Evolutionary conservation across 2,888 invertebrate species (phyloP), one percentile per base, ranked within the genome.

Genomic region (Mesorhabditis sp.): DNA sequence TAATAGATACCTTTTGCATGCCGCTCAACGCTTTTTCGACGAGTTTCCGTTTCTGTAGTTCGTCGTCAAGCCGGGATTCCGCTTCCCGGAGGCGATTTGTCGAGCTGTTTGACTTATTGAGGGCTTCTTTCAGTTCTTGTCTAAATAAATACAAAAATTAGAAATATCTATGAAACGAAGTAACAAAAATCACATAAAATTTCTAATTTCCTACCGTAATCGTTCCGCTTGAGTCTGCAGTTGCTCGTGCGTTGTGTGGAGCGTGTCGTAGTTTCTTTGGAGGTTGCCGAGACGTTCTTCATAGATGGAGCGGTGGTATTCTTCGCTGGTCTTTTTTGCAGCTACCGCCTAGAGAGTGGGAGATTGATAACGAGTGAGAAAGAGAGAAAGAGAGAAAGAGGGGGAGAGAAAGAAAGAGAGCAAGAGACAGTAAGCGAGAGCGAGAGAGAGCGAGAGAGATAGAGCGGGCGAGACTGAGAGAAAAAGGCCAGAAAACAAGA

Each of bases 201-300:
- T 42, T 13, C 7, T n/a, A 42, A 5, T 15, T 13, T 43, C 62
- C 10, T 44, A 74, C 74, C 74, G 28, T 28, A 72, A 61, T 62
- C 70, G 65, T 5, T 74, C 74, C 1, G 72, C 68, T 5, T 72
- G 71, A 13, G 62, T 65, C 13, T 68, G 68, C 4, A 69, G 64
- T 7, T 73, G 70, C 45, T 70, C 72, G 64, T 74, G 70, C 50
- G 70, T 65, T 43, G 71, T 68, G 63, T 68, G 44, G 7, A 62
- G 58, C 5, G 69, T 50, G 66, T 71, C 71, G 61, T 71, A 65
- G n/a, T 45, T 71, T 13, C 62, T 61, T 43, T 71, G 71, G 4
- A 71, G 69, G 42, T 62, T 69, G 15, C 66, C 64, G 10, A 71
- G 58, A 41, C 67, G 15, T 61, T 71, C 71, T 44, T 71, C 71